Evolutionary conservation across 2,888 invertebrate species (phyloP), one percentile per base, ranked within the genome.

Genomic region (Ferrisia virgata): DNA sequence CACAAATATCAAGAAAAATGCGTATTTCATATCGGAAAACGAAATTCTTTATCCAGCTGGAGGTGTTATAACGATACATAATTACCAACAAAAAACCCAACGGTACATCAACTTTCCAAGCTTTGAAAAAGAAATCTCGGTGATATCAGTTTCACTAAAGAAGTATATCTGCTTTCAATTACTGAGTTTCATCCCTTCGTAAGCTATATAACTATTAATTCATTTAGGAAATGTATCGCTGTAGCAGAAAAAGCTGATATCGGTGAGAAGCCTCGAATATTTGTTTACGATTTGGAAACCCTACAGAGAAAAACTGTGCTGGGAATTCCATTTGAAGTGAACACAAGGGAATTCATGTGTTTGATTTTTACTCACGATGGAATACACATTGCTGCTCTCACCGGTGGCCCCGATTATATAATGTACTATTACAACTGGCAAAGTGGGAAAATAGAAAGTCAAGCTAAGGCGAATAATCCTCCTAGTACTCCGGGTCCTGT

Each of bases 41-140:
- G 95, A 95, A 87, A 91, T 95, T 53, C 90, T 95, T 79, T 95
- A 95, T 88, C 94, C 95, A 0, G 94, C 94, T 39, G 95, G 95
- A 82, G 93, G 93, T 81, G 93, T 93, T 0, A 89, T 96, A 79
- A 91, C 93, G 0, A 90, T 95, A 85, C 94, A 96, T 87, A 93
- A 95, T 88, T 92, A 92, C 88, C 90, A 91, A 8, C 91, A 92
- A 86, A 92, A 92, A 87, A 92, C 92, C 86, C 95, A 96, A 88
- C 92, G 92, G 87, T 93, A 93, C 87, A 92, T 95, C 80, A 91
- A 92, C 86, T 89, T 94, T 31, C 90, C 92, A 47, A 93, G 93
- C 80, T 93, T 92, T 87, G 91, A 92, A 82, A 91, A 91, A 86
- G 91, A 93, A 83, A 85, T 88, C 53, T 93, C 92, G 86, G 90